Conservation (phyloP, 2,113 vertebrate genomes). For the Corythornis vintsioides region DNA sequence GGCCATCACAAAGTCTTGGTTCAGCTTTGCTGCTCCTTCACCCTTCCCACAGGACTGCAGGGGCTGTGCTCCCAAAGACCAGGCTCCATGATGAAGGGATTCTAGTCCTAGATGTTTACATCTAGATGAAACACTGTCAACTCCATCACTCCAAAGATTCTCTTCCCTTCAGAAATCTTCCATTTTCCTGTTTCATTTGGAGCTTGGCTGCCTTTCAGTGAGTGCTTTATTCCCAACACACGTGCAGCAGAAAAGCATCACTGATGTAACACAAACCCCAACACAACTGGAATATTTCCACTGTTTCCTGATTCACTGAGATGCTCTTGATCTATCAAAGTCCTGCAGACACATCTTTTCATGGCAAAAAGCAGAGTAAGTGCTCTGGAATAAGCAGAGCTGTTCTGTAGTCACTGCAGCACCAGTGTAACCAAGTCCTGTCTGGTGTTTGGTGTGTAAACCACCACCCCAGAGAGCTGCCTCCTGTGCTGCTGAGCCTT, state of each 20-base stretch:
- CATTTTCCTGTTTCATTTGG: background rate
- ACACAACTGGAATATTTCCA: background rate
- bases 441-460: background rate
- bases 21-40: background rate
- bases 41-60: background rate
- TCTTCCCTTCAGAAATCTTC: background rate
- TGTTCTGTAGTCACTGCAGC: background rate
- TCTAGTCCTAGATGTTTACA: background rate
- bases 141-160: background rate
- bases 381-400: background rate
- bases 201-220: background rate
- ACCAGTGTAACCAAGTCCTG: background rate
- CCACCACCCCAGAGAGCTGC: background rate
- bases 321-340: background rate
- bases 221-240: background rate
- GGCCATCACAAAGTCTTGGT: background rate
- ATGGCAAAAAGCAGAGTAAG: background rate
- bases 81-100: fast-evolving
- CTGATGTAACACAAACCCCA: background rate
- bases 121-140: background rate
- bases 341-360: background rate
- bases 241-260: background rate
- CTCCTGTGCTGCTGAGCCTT: background rate
- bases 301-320: background rate
- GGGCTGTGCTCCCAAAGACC: background rate